Conservation (phyloP, 2,113 vertebrate genomes). For the Stigmatopora argus region DNA sequence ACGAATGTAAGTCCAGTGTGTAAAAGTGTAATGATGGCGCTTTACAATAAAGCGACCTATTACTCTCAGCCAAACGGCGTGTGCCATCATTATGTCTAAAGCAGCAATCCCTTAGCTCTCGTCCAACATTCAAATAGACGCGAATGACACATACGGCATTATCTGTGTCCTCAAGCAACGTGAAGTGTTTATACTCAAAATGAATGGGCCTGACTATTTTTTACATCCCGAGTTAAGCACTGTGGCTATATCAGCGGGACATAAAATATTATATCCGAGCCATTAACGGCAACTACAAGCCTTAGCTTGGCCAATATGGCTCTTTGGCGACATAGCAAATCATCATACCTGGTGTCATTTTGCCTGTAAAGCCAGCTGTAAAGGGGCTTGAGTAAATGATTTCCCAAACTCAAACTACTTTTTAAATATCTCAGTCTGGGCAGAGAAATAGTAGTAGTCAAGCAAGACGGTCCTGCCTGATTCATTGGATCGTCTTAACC, state of each 20-base stretch:
- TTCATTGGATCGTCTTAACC: too few species aligned
- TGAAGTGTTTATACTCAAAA: constrained; percentile 67
- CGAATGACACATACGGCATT: constrained; percentile 55
- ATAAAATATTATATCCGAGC: constrained; percentile 68
- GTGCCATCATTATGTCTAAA: constrained; percentile 86
- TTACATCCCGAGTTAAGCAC: constrained; percentile 64
- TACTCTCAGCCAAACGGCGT: constrained; percentile 91
- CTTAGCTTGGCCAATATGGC: constrained; percentile 61
- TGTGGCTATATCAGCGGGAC: constrained; percentile 65
- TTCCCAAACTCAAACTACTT: constrained; percentile 38
- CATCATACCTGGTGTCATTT: constrained; percentile 54
- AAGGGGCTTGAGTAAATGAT: constrained; percentile 45
- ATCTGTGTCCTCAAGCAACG: constrained; percentile 58
- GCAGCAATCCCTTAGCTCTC: constrained; percentile 67
- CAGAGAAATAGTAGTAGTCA: constrained; percentile 5
- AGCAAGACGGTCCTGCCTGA: too few species aligned
- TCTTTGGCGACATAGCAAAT: constrained; percentile 60
- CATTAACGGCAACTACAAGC: constrained; percentile 62
- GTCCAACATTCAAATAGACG: constrained; percentile 59
- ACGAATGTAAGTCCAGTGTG: constrained; percentile 81
- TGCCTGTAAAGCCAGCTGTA: constrained; percentile 56
- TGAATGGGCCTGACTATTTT: constrained; percentile 68
- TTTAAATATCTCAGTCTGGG: constrained; percentile 29
- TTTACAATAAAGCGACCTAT: constrained; percentile 87
- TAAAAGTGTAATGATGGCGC: constrained; percentile 81